A percentile compares a stretch with the other conserved stretches of the same genome.
Evolutionary conservation across 2,113 vertebrate species (phyloP).

Genomic region (Corydoras maculifer): DNA sequence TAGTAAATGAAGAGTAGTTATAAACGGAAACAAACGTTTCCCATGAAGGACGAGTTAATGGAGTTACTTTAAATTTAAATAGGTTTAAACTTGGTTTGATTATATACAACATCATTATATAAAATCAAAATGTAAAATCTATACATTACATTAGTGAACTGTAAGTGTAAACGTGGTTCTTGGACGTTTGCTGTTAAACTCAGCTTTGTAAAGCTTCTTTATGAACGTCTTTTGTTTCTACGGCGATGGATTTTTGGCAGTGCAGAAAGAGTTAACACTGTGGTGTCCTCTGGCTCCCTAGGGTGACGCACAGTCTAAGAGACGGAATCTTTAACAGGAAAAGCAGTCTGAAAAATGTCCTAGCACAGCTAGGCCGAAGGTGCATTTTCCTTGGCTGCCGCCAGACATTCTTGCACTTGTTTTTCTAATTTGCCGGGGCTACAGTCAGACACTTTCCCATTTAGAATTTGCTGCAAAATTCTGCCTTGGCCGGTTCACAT

Average conservation of each 20-base stretch:
- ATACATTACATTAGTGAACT: no score
- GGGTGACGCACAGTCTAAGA: constrained; percentile 46
- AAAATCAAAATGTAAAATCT: no score
- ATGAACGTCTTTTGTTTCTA: no score
- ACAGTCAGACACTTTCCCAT: constrained; percentile 43
- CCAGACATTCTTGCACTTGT: constrained; percentile 48
- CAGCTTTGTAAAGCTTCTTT: no score
- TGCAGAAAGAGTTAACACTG: constrained; percentile 21
- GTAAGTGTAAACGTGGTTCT: no score
- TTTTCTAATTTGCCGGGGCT: constrained; percentile 45
- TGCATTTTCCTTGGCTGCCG: constrained; percentile 46
- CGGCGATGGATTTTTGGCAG: neutral
- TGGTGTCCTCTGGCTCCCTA: constrained; percentile 38
- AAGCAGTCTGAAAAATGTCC: constrained; percentile 47
- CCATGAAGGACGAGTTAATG: no score
- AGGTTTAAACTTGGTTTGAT: no score
- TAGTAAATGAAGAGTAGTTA: no score
- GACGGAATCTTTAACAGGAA: constrained; percentile 47
- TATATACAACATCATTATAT: no score
- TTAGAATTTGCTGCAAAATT: constrained; percentile 43
- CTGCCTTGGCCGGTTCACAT: constrained; percentile 30
- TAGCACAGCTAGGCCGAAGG: constrained; percentile 43
- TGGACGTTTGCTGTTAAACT: no score
- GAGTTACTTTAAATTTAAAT: no score
- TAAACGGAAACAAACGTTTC: no score